Evolutionary conservation across 2,113 vertebrate species (phyloP), one percentile per base, ranked within the genome.

Genomic region (Hemiscyllium ocellatum): DNA sequence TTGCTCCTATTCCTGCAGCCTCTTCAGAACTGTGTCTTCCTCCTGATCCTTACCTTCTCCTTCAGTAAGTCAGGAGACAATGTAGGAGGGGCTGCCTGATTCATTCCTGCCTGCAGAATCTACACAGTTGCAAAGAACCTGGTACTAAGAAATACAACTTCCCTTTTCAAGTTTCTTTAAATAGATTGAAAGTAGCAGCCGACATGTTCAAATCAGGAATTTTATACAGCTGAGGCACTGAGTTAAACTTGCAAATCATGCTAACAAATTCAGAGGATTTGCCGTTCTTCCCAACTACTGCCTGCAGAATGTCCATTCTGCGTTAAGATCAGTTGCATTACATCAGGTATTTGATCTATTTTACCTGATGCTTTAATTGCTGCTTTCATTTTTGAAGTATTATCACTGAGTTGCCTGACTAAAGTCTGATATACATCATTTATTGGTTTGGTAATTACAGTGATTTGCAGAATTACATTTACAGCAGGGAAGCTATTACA

Each of bases 401-500:
- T 89, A 61, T 50, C 86, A 89, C 86, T 26, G 15, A 89, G 22
- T 24, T 89, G 86, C 52, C 33, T 50, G 3, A 24, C 12, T 24
- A 89, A 89, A 29, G 47, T 89, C 86, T 89, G 86, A 89, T 89
- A 56, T 12, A 26, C 52, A 56, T 89, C 86, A 52, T 89, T 89
- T 89, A 52, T 56, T 22, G 13, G 13, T 26, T 52, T 10, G 12
- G 50, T 56, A 15, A 61, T 89, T 50, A 3, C 3, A 56, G 8
- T 56, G 20, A 89, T 89, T 56, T 56, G 50, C 19, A 89, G 29
- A 33, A 33, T 89, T 89, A 56, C 56, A 26, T 52, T 52, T 61
- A 10, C 86, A 56, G 0, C 50, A 56, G 12, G 26, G 26, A 89
- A 72, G 6, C 26, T 50, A 29, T 2, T 72, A 70, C 50, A 94